These are phyloP conservation scores for Pelodiscus sinensis DNA, from an alignment of 2,113 vertebrate genomes.

Conservation along the genomic window DNA sequence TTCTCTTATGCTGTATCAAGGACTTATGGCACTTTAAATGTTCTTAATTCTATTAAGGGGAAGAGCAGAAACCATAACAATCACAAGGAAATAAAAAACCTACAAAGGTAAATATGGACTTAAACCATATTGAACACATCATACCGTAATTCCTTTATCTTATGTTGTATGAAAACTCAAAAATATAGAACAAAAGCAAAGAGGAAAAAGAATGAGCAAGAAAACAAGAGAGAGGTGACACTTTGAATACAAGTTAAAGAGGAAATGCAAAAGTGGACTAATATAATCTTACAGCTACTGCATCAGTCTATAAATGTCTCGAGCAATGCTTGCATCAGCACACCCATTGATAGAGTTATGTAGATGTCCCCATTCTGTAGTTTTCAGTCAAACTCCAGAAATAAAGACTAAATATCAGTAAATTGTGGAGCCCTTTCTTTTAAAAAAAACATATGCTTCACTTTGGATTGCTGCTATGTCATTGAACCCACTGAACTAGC, in stretches of 20 bases:
- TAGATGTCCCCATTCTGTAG: background rate
- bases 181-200: background rate
- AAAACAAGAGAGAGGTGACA: background rate
- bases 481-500: background rate
- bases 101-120: background rate
- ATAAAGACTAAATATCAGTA: background rate
- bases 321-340: background rate
- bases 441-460: background rate
- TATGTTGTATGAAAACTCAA: background rate
- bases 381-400: background rate
- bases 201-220: background rate
- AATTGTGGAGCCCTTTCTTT: background rate
- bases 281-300: background rate
- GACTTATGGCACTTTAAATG: background rate
- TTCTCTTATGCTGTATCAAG: background rate
- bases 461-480: background rate
- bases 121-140: background rate
- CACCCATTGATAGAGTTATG: background rate
- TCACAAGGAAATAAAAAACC: background rate
- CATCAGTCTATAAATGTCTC: background rate
- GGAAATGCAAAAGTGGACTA: background rate
- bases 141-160: background rate
- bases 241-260: background rate
- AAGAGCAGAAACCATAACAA: background rate
- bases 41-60: background rate